These are phyloP conservation scores for Ochropleura plecta DNA, from an alignment of 2,888 invertebrate genomes.

Conservation along the genomic window DNA sequence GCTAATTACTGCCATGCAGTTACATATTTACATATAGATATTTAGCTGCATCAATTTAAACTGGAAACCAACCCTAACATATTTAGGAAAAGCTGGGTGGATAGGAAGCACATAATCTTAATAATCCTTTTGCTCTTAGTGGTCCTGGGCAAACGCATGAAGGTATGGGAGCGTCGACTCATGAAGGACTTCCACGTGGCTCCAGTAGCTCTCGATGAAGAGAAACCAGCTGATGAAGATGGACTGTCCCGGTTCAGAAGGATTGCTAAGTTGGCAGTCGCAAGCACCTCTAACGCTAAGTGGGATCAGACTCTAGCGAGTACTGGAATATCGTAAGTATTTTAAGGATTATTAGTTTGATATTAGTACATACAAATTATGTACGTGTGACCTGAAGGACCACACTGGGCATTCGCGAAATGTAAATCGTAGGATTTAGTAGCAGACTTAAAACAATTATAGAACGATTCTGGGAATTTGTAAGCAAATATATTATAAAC, in stretches of 20 bases:
- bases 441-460: too few relatives aligned
- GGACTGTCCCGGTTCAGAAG: slow-evolving; percentile 93
- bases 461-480: too few relatives aligned
- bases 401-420: too few relatives aligned
- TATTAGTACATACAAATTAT: background rate
- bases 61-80: background rate
- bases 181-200: slow-evolving; percentile 97
- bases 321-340: slow-evolving; percentile 90
- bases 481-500: too few relatives aligned
- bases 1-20: too few relatives aligned
- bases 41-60: background rate
- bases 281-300: slow-evolving; percentile 93
- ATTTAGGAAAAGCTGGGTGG: background rate
- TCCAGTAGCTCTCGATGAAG: slow-evolving; percentile 92
- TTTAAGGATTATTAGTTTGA: background rate
- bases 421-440: too few relatives aligned
- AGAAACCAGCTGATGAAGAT: slow-evolving; percentile 88
- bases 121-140: slow-evolving; percentile 81
- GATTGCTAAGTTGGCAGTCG: slow-evolving; percentile 93
- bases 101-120: background rate
- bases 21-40: background rate
- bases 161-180: slow-evolving; percentile 96
- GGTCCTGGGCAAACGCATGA: slow-evolving; percentile 94
- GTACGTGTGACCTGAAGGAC: too few relatives aligned
- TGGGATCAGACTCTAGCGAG: slow-evolving; percentile 93